A percentile compares a stretch with the other conserved stretches of the same genome.
These are phyloP conservation scores for Pelodiscus sinensis DNA, from an alignment of 2,113 vertebrate genomes.

Conservation along the genomic window DNA sequence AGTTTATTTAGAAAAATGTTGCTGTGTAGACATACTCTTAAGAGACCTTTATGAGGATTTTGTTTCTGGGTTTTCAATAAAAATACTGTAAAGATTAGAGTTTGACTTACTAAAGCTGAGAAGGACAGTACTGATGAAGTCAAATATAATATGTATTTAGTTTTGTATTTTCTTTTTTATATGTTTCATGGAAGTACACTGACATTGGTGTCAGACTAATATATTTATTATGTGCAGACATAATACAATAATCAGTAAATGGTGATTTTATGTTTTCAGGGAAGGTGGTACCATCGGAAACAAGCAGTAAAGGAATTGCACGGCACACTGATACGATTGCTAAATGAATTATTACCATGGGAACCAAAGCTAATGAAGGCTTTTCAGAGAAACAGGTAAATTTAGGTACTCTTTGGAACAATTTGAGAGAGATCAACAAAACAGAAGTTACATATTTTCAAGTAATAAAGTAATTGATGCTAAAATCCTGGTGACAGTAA, in stretches of 20 bases:
- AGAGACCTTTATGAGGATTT: not conserved
- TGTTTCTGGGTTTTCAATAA: not conserved
- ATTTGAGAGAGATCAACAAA: not conserved
- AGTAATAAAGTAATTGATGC: not conserved
- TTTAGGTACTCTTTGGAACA: slow-evolving; percentile 17
- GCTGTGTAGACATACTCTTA: no score
- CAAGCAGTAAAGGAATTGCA: slow-evolving; percentile 96
- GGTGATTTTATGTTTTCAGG: slow-evolving; percentile 79
- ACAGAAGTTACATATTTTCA: not conserved
- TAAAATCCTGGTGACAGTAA: not conserved
- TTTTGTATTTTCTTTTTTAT: not conserved
- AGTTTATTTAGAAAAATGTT: no score
- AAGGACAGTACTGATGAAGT: not conserved
- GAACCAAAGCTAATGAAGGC: slow-evolving; percentile 97
- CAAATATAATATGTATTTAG: not conserved
- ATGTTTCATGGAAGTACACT: not conserved
- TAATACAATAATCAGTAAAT: slow-evolving; percentile 37
- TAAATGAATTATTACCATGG: slow-evolving; percentile 97
- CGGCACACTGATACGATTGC: slow-evolving; percentile 92
- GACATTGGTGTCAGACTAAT: not conserved
- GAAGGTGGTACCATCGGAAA: slow-evolving; percentile 90
- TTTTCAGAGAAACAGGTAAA: slow-evolving; percentile 96
- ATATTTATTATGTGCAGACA: not conserved
- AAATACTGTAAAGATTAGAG: not conserved
- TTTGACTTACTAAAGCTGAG: not conserved